phyloP scores from a whole-genome alignment of 2,797 vertebrate genomes.

The Geotrypetes seraphini region DNA sequence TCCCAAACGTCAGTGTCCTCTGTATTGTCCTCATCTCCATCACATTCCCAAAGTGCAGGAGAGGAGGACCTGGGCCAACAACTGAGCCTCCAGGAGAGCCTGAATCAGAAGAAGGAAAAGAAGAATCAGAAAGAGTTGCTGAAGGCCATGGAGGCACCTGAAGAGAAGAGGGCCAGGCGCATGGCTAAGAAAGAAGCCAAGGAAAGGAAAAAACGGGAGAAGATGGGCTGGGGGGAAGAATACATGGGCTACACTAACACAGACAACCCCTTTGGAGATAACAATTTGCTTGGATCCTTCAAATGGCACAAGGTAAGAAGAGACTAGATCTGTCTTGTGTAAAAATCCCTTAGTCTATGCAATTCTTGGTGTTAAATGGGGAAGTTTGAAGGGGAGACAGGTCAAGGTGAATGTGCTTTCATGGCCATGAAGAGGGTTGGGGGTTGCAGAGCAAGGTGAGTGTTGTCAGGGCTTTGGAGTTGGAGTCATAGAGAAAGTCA shows the following conservation, averaged over 20 bases:
- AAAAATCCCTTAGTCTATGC: no score
- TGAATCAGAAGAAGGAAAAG: conserved; percentile 59
- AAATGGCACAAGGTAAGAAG: conserved; percentile 89
- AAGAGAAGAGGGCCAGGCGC: conserved; percentile 89
- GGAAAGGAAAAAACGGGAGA: conserved; percentile 90
- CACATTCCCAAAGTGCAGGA: conserved; percentile 16
- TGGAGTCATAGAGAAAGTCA: no score
- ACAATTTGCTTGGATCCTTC: conserved; percentile 91
- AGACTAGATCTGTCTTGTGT: no score
- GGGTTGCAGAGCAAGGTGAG: no score
- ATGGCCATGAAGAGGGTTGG: no score
- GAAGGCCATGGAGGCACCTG: conserved; percentile 91
- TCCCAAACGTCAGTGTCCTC: conserved; percentile 65
- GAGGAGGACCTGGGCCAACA: conserved; percentile 17
- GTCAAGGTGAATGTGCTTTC: no score
- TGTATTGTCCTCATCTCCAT: conserved; percentile 31
- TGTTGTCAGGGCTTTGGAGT: no score
- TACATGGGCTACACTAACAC: conserved; percentile 98
- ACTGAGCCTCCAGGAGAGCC: conserved; percentile 34
- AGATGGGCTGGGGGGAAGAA: conserved; percentile 98
- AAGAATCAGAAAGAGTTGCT: conserved; percentile 76
- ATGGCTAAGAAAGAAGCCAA: conserved; percentile 93
- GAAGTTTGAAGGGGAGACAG: no score
- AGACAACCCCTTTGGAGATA: conserved; percentile 95
- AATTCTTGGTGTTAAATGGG: no score